Base-by-base conservation (phyloP, 2,113 vertebrate species). In the Stigmatopora argus region DNA sequence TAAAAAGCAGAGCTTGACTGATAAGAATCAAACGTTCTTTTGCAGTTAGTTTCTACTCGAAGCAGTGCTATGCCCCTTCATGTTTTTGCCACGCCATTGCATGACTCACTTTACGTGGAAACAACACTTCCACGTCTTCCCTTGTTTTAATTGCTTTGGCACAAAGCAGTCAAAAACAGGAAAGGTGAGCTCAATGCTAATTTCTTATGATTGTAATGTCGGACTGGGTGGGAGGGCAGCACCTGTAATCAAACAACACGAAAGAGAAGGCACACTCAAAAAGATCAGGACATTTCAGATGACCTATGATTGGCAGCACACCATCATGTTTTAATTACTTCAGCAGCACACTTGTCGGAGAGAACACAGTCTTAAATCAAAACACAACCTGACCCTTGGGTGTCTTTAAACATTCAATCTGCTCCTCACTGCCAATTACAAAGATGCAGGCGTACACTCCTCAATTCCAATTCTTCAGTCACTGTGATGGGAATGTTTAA, bases 141-240 rank as follows among this genome's bases (percentile, higher is more conserved):
- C 78, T 38, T 47, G 17, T 73, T 65, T 75, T 78, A 47, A 68
- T 65, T 71, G 49, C 47, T 56, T 14, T 55, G 75, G 65, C 38
- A 69, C 55, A 66, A 62, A 52, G 47, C 71, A 67, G 72, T 83
- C 71, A 78, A 81, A 78, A 83, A 79, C 85, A 83, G 81, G 84
- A 87, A 82, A 86, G 75, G 81, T 83, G 80, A 89, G 55, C 75
- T 65, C 58, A 60, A n/a, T 35, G 38, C 34, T 59, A 19, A 69
- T 67, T 58, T 55, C 47, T 44, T 53, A 35, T 34, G 35, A 13
- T 26, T 64, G 35, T 45, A 23, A 61, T 13, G 41, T 45, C 9
- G 13, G 44, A 21, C 59, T 23, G 38, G 41, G 59, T 23, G 23
- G 26, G 53, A 56, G 59, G 12, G 63, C 18, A 13, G 19, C 15